Evolutionary conservation across 2,888 invertebrate genomes (phyloP).

Genomic region (Drosophila acutilabella): DNA sequence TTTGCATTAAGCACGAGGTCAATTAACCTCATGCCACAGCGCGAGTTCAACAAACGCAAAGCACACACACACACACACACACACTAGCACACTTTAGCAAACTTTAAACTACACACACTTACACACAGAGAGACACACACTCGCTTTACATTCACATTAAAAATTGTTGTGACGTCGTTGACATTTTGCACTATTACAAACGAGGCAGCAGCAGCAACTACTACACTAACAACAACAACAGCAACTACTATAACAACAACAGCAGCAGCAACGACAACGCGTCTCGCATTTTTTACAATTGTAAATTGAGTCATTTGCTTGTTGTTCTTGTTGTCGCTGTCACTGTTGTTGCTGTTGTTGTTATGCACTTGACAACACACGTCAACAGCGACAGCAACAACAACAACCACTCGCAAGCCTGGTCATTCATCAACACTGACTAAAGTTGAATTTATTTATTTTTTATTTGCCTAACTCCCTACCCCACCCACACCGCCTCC

Average conservation of each 20-base stretch:
- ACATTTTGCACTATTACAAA: conserved; percentile 75
- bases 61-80: conserved; percentile 52
- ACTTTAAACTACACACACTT: conserved; percentile 34
- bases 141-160: conserved; percentile 64
- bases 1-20: conserved; percentile 84
- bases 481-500: background rate
- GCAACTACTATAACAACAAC: conserved; percentile 12
- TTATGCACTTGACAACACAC: conserved; percentile 77
- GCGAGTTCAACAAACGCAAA: conserved; percentile 83
- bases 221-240: conserved; percentile 34
- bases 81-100: conserved; percentile 24
- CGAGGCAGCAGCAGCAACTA: conserved; percentile 51
- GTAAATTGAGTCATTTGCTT: conserved; percentile 79
- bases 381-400: conserved; percentile 46
- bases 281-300: conserved; percentile 74
- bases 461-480: conserved; percentile 40
- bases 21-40: conserved; percentile 82
- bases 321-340: conserved; percentile 47
- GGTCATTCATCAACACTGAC: conserved; percentile 75
- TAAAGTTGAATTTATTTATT: conserved; percentile 41
- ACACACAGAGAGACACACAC: conserved; percentile 22
- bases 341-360: conserved; percentile 47
- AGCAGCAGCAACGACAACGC: conserved; percentile 41
- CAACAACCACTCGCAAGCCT: conserved; percentile 18
- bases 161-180: conserved; percentile 74